Base-by-base conservation (phyloP, 2,113 vertebrate genomes). In the Microcebus tavaratra region DNA sequence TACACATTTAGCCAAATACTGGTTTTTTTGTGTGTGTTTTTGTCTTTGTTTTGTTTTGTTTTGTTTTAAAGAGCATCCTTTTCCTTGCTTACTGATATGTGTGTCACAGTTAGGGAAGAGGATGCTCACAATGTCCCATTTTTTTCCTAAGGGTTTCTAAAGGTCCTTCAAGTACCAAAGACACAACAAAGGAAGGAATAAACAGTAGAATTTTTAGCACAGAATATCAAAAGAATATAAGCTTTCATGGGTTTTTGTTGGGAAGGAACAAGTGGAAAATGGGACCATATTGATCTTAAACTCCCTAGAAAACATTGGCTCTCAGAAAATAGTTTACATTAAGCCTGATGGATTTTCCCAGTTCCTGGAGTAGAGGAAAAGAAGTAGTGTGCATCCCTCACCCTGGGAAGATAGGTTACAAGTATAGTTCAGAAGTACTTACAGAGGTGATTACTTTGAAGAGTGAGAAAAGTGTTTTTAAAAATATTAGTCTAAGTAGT, bases 21-120 rank as follows among this genome's bases (percentile, higher is more conserved):
- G 53, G 14, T 53, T 15, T 17, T 17, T 53, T 4, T 17, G 15
- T 53, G 50, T 53, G 50, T 53, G 50, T 53, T 3, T 90, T 14
- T 55, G 15, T 55, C 13, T 55, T 5, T 55, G 53, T 45, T 45
- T 55, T 53, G 50, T 53, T 14, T 72, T 34, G 14, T 67, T 67
- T 67, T 72, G 10, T 73, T 42, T 73, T 73, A 13, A 42, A 72
- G 20, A 45, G 78, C 76, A 82, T 95, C 93, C 81, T 94, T 90
- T 96, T 97, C 92, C 95, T 90, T 88, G 81, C 90, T 83, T 85
- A 75, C 55, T 87, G 84, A 61, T 93, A 39, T 87, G 1, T 91
- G 82, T 80, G 95, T 68, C 83, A 90, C 67, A 70, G 0, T 72
- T 88, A 73, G 88, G 95, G 88, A 96, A 96, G 48, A 96, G 92